Base-by-base conservation (phyloP, 2,888 invertebrate genomes). In the Pristionchus mayeri region DNA sequence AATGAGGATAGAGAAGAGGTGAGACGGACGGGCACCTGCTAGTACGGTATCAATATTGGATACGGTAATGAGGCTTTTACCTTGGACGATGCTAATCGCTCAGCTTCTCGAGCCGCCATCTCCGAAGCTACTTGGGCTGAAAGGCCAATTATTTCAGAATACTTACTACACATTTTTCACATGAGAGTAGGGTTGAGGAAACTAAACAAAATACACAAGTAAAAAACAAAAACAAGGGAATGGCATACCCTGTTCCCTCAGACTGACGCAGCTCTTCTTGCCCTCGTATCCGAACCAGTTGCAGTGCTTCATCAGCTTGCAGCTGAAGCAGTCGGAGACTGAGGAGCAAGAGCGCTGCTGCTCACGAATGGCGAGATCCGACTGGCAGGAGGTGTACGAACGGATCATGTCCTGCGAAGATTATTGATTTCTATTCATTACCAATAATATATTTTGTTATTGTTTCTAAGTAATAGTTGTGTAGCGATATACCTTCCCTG, bases 251-350 rank as follows among this genome's bases (percentile, higher is more conserved):
- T 90, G 85, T 44, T 88, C 90, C 37, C 85, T 85, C 21, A 87
- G 78, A 7, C 90, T 88, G 34, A 91, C 88, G 60, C 91, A 91
- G 34, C 82, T 78, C n/a, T 87, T 86, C 57, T 87, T 85, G 24
- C 86, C 85, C 37, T 90, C 91, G 27, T 89, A 86, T 21, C 88
- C 87, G 76, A 90, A 89, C 92, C 92, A 92, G 21, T 89, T 88
- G 79, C 92, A 92, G 83, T 92, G 91, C 7, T 85, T 67, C 24
- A 90, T 81, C 0, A 90, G 85, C 37, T 88, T 86, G 85, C 92
- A 92, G n/a, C 89, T 89, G 57, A 87, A 88, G 85, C 92, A 92
- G 75, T 88, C 90, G 37, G 85, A 87, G 30, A 90, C 90, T 87
- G 91, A 87, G 11, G 84, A 86, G 80, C 92, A 92, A 6, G 88